These are phyloP conservation scores for Aplochiton taeniatus DNA, from an alignment of 2,797 vertebrate genomes.

Conservation along the genomic window DNA sequence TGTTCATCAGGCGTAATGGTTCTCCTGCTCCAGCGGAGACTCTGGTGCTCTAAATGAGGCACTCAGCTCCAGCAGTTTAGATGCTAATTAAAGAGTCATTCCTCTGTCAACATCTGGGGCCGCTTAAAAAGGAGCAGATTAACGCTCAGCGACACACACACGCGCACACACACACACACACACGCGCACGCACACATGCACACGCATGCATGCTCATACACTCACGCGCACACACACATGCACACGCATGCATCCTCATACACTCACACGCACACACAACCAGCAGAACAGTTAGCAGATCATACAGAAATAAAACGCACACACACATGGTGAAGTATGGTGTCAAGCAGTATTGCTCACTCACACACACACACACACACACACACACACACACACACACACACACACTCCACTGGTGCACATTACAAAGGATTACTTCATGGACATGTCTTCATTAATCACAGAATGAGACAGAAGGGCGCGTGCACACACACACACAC, in stretches of 20 bases:
- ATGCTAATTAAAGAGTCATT: conserved; percentile 98
- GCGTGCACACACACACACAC: conserved; percentile 19
- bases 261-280: not conserved
- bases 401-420: conserved; percentile 68
- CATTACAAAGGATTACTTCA: conserved; percentile 83
- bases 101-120: conserved; percentile 89
- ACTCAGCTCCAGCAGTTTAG: conserved; percentile 97
- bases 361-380: not conserved
- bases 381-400: conserved; percentile 20
- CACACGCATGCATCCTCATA: too few relatives aligned
- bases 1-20: conserved; percentile 93
- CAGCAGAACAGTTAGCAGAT: not conserved
- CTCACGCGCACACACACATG: not conserved
- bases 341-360: not conserved
- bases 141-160: conserved; percentile 26
- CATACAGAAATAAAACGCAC: not conserved
- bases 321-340: not conserved
- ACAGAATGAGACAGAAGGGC: conserved; percentile 59
- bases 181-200: conserved; percentile 33
- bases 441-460: conserved; percentile 92
- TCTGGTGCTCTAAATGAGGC: conserved; percentile 88
- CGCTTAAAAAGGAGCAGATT: conserved; percentile 63
- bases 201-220: too few relatives aligned
- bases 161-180: not conserved
- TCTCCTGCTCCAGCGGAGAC: conserved; percentile 92